phyloP scores from a whole-genome alignment of 2,797 vertebrate genomes.

The Gila robusta region DNA sequence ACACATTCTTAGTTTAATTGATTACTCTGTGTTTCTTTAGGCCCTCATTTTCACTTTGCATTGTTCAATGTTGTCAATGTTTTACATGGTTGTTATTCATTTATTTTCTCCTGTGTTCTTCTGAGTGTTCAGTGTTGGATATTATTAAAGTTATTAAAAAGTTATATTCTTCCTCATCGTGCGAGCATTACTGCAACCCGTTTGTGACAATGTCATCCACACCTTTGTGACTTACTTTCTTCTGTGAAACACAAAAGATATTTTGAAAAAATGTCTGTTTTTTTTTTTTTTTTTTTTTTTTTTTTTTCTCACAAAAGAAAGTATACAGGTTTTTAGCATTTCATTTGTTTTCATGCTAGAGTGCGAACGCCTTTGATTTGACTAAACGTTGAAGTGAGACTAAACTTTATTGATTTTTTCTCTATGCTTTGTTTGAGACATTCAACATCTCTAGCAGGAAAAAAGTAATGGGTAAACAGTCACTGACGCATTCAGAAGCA shows the following conservation, averaged over 20 bases:
- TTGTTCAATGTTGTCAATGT: neutral
- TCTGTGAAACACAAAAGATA: neutral
- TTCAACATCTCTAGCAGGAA: constrained; percentile 5
- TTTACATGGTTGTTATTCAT: neutral
- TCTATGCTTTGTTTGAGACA: constrained; percentile 3
- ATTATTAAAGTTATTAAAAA: neutral
- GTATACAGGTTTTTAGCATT: neutral
- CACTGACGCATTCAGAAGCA: neutral
- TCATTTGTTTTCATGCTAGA: constrained; percentile 32
- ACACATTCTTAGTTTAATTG: neutral
- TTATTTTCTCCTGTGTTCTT: neutral
- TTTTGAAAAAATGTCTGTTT: neutral
- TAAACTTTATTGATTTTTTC: constrained; percentile 43
- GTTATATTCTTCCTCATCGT: neutral
- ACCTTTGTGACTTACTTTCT: neutral
- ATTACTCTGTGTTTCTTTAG: neutral
- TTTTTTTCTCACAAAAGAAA: neutral
- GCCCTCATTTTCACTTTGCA: neutral
- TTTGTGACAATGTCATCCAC: neutral
- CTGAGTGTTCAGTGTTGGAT: neutral
- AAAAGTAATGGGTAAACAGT: constrained; percentile 35
- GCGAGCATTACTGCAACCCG: neutral
- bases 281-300: neutral
- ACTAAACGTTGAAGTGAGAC: constrained; percentile 30
- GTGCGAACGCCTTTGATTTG: constrained; percentile 16